Evolutionary conservation across 2,888 invertebrate genomes (phyloP), one percentile per base, ranked within the genome.

Genomic region (Tetramorium bicarinatum): DNA sequence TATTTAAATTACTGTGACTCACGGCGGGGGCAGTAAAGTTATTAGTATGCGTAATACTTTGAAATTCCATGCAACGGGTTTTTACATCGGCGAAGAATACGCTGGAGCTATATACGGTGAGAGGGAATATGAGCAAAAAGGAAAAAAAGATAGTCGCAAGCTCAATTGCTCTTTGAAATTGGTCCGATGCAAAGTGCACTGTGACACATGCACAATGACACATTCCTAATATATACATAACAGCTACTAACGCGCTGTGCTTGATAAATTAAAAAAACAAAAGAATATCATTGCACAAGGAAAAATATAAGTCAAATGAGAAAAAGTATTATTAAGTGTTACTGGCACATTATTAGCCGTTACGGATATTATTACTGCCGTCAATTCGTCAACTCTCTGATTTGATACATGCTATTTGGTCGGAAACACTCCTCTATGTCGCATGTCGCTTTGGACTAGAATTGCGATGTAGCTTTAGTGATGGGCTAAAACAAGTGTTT

Each of bases 121-220:
- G 21, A 71, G 25, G 25, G 11, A 56, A 71, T 59, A 56, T 2
- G 18, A 71, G 59, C 11, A 59, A 75, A 34, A 80, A 71, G 80
- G 61, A 69, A 64, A 11, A 61, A 61, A 82, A 83, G 64, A 83
- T 76, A 84, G 41, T 85, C 56, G 71, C 79, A 82, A 82, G 76
- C 52, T 83, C 72, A 77, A 56, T 82, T 82, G 84, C 82, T 80
- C 75, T 47, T 75, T 69, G 62, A 52, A 82, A 82, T 84, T 88
- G 88, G 88, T 88, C 88, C 85, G 83, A 83, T 79, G 82, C 52
- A 72, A 67, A 77, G 83, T 84, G 83, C 77, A 85, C 67, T 84
- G 74, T 86, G n/a, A n/a, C 82, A 84, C 61, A 72, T 81, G 81
- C 84, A 82, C 52, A 62, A 66, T 85, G 54, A 61, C 66, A 56